phyloP scores from a whole-genome alignment of 2,113 vertebrate species.

The Electrona antarctica region DNA sequence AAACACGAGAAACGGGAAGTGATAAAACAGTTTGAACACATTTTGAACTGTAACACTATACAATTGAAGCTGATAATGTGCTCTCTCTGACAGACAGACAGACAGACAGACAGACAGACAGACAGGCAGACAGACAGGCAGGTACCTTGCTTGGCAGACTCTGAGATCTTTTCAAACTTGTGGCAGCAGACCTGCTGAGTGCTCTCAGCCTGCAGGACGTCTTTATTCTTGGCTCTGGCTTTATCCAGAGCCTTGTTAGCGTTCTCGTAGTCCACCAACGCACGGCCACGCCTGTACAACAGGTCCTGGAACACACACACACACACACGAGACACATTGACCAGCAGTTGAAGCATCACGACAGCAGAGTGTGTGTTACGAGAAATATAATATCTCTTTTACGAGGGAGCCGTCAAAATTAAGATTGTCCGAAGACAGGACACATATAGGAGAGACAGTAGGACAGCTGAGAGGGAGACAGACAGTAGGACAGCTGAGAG shows the following conservation, averaged over 20 bases:
- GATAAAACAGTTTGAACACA: no score
- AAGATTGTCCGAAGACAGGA: neutral
- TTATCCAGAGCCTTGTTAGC: slow-evolving; percentile 98
- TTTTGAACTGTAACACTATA: no score
- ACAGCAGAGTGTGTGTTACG: no score
- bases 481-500: no score
- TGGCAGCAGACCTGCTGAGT: slow-evolving; percentile 97
- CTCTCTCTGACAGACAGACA: neutral
- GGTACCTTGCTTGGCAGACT: slow-evolving; percentile 97
- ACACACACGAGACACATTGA: slow-evolving; percentile 5
- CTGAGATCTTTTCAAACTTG: slow-evolving; percentile 99
- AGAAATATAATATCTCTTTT: no score
- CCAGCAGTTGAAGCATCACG: no score
- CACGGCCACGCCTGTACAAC: slow-evolving; percentile 92
- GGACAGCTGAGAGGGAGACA: no score
- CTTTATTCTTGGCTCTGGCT: slow-evolving; percentile 96
- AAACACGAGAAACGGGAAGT: no score
- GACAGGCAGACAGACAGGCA: neutral
- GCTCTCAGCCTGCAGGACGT: slow-evolving; percentile 96
- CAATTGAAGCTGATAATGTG: no score
- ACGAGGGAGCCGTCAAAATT: neutral
- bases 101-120: neutral
- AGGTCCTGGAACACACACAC: slow-evolving; percentile 84
- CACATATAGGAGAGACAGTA: no score
- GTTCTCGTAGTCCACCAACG: slow-evolving; percentile 98